phyloP scores from a whole-genome alignment of 2,113 vertebrate species.

The Datnioides undecimradiatus region DNA sequence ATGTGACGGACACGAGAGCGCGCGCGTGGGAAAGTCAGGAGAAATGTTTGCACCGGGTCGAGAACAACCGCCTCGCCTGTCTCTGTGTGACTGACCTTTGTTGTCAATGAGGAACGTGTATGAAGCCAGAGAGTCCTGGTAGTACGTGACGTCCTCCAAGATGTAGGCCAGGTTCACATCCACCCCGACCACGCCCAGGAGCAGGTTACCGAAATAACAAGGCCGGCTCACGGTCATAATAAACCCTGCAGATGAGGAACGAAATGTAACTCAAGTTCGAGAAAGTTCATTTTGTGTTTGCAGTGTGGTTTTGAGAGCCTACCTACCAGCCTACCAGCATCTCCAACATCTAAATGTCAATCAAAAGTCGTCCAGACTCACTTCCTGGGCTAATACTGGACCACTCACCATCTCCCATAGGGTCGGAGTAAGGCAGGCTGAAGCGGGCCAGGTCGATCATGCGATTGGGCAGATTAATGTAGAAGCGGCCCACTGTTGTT shows the following conservation, averaged over 20 bases:
- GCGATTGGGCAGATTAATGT: conserved; percentile 97
- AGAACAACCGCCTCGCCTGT: neutral
- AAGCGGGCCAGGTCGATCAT: conserved; percentile 97
- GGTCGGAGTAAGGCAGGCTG: conserved; percentile 94
- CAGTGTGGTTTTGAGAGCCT: neutral
- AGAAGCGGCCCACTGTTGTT: conserved; percentile 96
- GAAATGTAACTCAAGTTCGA: neutral
- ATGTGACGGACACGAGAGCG: neutral
- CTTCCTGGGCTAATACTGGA: neutral
- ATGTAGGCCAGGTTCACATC: conserved; percentile 98
- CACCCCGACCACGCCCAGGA: conserved; percentile 97
- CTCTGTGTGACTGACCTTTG: conserved; percentile 89
- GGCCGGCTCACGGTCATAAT: conserved; percentile 99
- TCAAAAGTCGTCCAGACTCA: neutral
- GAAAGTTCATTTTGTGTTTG: neutral
- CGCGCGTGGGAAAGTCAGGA: neutral
- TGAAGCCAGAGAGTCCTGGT: conserved; percentile 96
- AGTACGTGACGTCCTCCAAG: conserved; percentile 98
- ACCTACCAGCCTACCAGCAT: no score
- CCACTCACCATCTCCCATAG: conserved; percentile 96
- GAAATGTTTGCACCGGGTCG: neutral
- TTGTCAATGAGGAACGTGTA: conserved; percentile 99
- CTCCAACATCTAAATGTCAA: neutral
- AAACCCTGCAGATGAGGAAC: conserved; percentile 86
- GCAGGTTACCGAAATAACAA: conserved; percentile 97